Percentiles rank a stretch among this genome's conserved stretches.
Conservation (phyloP, 2,797 vertebrate species). For the Semaprochilodus insignis region DNA sequence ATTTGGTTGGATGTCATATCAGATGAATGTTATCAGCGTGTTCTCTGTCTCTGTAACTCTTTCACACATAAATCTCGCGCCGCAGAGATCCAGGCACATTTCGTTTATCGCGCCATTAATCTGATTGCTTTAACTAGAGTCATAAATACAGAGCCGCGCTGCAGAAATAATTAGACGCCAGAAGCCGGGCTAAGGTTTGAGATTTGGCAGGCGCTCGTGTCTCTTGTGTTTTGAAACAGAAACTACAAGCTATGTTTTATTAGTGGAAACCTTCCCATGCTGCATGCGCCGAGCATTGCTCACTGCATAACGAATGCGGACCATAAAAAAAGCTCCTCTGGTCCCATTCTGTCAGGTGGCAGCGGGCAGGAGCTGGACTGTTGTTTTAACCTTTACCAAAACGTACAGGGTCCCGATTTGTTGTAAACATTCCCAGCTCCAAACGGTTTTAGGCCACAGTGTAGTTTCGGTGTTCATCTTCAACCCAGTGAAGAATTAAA, state of each 20-base stretch:
- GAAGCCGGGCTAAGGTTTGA: slow-evolving; percentile 59
- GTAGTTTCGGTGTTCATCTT: neutral
- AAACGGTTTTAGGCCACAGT: neutral
- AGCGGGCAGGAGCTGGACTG: neutral
- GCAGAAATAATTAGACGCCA: slow-evolving; percentile 69
- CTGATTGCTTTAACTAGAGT: slow-evolving; percentile 60
- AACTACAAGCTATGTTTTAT: slow-evolving; percentile 61
- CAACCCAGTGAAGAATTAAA: neutral
- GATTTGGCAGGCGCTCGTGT: slow-evolving; percentile 59
- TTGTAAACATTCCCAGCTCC: neutral
- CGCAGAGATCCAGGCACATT: slow-evolving; percentile 56
- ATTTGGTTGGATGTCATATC: slow-evolving; percentile 6
- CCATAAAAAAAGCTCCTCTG: neutral
- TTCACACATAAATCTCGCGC: slow-evolving; percentile 45
- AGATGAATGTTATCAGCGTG: slow-evolving; percentile 22
- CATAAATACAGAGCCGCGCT: slow-evolving; percentile 65
- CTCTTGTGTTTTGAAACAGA: slow-evolving; percentile 70
- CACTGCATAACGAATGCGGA: slow-evolving; percentile 18
- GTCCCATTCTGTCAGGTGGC: slow-evolving; percentile 2
- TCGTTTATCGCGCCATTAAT: slow-evolving; percentile 68
- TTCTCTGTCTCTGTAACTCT: slow-evolving; percentile 13
- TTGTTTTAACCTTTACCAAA: slow-evolving; percentile 14
- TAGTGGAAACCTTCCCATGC: slow-evolving; percentile 24
- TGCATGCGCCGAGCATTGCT: slow-evolving; percentile 5
- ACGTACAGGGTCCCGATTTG: neutral